Percentiles rank a stretch among this genome's conserved stretches.
Evolutionary conservation across 1,140 invertebrate species (phyloP).

Genomic region (Formica exsecta): DNA sequence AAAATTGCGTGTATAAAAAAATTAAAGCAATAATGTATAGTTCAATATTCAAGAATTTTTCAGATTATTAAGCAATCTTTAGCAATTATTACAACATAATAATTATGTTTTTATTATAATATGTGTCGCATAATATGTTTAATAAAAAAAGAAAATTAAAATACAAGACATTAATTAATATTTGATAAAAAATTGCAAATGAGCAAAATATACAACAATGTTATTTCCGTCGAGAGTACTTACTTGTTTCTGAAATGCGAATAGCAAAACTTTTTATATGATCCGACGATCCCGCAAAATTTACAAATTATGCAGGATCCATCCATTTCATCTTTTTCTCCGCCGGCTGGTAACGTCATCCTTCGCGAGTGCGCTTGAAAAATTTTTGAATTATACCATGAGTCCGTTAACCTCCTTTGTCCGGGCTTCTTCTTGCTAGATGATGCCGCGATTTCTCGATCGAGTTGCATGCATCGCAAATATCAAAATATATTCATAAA

Average conservation of each 20-base stretch:
- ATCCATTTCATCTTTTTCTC: slow-evolving; percentile 39
- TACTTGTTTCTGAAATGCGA: slow-evolving; percentile 6
- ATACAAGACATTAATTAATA: background rate
- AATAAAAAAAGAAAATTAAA: background rate
- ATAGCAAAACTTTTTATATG: slow-evolving; percentile 15
- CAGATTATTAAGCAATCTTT: background rate
- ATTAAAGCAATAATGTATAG: background rate
- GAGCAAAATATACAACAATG: background rate
- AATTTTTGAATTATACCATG: slow-evolving; percentile 50
- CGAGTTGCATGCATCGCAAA: slow-evolving; percentile 10
- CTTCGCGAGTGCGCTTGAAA: slow-evolving; percentile 28
- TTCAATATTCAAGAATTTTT: background rate
- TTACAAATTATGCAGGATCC: slow-evolving; percentile 37
- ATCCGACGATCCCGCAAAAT: background rate
- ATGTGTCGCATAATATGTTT: background rate
- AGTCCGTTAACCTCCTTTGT: slow-evolving; percentile 19
- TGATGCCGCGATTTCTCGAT: slow-evolving; percentile 22
- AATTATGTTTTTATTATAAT: background rate
- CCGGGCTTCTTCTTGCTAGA: background rate
- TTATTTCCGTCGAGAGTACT: background rate
- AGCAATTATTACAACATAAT: background rate
- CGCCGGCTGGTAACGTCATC: slow-evolving; percentile 13
- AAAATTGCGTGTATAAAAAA: background rate
- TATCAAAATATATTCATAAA: slow-evolving; percentile 25
- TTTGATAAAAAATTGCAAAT: background rate